Evolutionary conservation across 30 jellyfish, hydroid and myxozoan species (phyloP), one percentile per base, ranked within the genome.

Genomic region (Aurelia coerulea): DNA sequence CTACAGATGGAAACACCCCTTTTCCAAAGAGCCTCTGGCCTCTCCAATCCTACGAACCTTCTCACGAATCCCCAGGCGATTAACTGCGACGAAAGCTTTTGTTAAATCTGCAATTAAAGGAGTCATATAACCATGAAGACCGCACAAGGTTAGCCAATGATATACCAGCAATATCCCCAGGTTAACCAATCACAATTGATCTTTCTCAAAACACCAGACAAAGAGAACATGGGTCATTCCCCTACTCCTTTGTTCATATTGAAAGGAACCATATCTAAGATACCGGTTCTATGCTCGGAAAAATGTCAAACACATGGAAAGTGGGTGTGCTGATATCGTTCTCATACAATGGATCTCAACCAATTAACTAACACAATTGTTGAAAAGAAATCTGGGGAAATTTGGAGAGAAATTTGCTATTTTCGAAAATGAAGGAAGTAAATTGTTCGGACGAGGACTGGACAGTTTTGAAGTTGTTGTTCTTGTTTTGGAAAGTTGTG

Each of bases 41-140:
- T 17, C 51, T 50, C 73, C 70, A 18, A 49, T 18, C 85, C 71
- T 4, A n/a, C 72, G n/a, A 37, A 60, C 56, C 87, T 68, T 31
- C 76, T 56, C 76, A 68, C 82, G 90, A 80, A 80, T 64, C 83
- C 90, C 90, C 90, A 53, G 82, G 86, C 75, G 86, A 76, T 42
- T 76, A 18, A 59, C 67, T 76, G 75, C 37, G 86, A 65, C 17
- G 14, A 33, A 76, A 14, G 39, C 86, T 56, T 76, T 76, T 76
- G 86, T 76, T 60, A 34, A 31, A 18, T 54, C 71, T 49, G 71
- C 29, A 76, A 49, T 76, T 10, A 66, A 62, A 76, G 62, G 70
- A 76, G 62, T 76, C 86, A 15, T 5, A 62, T 56, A 76, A 59
- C 86, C 86, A 76, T 76, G 62, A 53, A 76, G 75, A 76, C 86